Percentiles rank a stretch among this genome's conserved stretches.
phyloP scores from a whole-genome alignment of 92 coral and sea anemone species.

The Desmophyllum pertusum region DNA sequence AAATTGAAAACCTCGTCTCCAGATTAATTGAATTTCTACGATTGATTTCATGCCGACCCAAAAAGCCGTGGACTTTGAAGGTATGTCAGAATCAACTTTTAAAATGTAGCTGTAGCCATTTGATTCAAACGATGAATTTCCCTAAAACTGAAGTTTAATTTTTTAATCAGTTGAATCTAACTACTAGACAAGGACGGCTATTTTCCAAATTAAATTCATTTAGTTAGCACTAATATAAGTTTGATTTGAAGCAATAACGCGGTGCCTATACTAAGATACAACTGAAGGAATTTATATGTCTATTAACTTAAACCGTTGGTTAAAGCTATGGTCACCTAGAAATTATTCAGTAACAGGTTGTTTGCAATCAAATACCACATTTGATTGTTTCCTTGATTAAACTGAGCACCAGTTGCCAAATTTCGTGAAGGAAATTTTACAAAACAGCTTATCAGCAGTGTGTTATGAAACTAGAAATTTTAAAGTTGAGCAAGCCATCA shows the following conservation, averaged over 20 bases:
- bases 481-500: background rate
- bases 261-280: background rate
- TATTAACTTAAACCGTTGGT: background rate
- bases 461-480: background rate
- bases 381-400: background rate
- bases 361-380: background rate
- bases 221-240: background rate
- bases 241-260: background rate
- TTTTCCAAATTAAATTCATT: background rate
- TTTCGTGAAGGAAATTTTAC: background rate
- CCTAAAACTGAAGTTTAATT: background rate
- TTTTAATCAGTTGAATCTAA: slow-evolving; percentile 7
- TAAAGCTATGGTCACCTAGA: background rate
- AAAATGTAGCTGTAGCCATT: background rate
- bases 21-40: background rate
- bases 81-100: background rate
- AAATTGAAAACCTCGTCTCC: background rate
- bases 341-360: background rate
- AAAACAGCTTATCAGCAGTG: background rate
- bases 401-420: background rate
- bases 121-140: background rate
- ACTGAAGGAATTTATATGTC: background rate
- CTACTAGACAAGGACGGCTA: background rate
- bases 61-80: slow-evolving; percentile 21
- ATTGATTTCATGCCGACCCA: background rate